phyloP scores from a whole-genome alignment of 1,140 invertebrate genomes.

The Nylanderia fulva region DNA sequence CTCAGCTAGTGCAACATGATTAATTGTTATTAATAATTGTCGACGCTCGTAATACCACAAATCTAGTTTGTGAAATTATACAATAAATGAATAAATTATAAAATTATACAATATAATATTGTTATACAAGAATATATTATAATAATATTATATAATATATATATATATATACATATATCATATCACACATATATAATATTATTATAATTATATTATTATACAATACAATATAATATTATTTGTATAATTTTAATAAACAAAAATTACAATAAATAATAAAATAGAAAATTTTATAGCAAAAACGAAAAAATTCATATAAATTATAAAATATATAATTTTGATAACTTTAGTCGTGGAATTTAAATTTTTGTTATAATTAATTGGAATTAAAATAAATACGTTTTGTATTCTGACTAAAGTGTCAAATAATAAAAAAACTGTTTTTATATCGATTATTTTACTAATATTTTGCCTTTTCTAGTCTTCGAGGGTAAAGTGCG shows the following conservation, averaged over 20 bases:
- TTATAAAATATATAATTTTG: conserved; percentile 8
- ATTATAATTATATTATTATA: too few species aligned
- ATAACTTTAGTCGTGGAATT: not conserved
- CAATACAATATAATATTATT: too few species aligned
- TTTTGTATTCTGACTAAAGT: not conserved
- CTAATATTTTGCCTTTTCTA: not conserved
- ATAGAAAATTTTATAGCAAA: conserved; percentile 21
- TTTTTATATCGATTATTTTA: not conserved
- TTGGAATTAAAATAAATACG: not conserved
- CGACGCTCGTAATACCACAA: not conserved
- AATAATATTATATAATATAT: too few species aligned
- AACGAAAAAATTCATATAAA: conserved; percentile 6
- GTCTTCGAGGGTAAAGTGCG: not conserved
- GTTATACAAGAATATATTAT: too few species aligned
- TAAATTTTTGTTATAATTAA: conserved; percentile 1
- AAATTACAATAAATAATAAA: conserved; percentile 41
- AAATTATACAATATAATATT: too few species aligned
- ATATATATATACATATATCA: too few species aligned
- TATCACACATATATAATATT: too few species aligned
- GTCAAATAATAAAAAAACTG: not conserved
- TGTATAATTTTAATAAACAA: not conserved
- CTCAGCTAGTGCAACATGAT: not conserved
- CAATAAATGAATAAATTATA: conserved; percentile 39
- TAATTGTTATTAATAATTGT: not conserved
- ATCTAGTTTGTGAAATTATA: not conserved